These are phyloP conservation scores for Tricholaema leucomelas DNA, from an alignment of 2,113 vertebrate genomes.

Conservation along the genomic window DNA sequence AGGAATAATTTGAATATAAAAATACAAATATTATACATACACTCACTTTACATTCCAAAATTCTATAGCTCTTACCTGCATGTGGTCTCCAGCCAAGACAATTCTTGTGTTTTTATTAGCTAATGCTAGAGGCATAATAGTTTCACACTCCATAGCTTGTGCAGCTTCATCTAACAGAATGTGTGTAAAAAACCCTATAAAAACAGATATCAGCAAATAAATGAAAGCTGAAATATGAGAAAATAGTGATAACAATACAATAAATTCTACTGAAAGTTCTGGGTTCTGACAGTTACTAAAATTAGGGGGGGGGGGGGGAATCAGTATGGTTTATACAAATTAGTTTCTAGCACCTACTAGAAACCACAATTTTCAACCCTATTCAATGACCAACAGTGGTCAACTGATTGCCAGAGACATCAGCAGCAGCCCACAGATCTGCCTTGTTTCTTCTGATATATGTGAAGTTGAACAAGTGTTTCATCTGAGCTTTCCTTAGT, in stretches of 20 bases:
- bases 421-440: not conserved
- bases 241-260: not conserved
- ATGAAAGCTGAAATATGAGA: conserved; percentile 30
- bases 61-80: conserved; percentile 85
- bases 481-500: not conserved
- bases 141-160: conserved; percentile 99
- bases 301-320: not conserved
- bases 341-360: not conserved
- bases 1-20: not conserved
- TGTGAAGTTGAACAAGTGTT: not conserved
- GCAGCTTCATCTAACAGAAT: conserved; percentile 98
- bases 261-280: not conserved
- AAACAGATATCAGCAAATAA: conserved; percentile 36
- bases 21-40: not conserved
- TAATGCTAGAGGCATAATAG: conserved; percentile 97
- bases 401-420: not conserved
- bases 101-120: conserved; percentile 91
- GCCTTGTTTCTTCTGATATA: not conserved
- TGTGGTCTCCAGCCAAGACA: conserved; percentile 97
- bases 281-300: not conserved
- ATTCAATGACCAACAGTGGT: not conserved
- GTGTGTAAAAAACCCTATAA: conserved; percentile 93
- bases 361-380: not conserved
- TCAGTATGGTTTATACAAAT: not conserved
- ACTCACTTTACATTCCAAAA: not conserved